A percentile compares a stretch with the other conserved stretches of the same genome.
phyloP scores from a whole-genome alignment of 2,797 vertebrate species.

The Lepilemur ruficaudatus region DNA sequence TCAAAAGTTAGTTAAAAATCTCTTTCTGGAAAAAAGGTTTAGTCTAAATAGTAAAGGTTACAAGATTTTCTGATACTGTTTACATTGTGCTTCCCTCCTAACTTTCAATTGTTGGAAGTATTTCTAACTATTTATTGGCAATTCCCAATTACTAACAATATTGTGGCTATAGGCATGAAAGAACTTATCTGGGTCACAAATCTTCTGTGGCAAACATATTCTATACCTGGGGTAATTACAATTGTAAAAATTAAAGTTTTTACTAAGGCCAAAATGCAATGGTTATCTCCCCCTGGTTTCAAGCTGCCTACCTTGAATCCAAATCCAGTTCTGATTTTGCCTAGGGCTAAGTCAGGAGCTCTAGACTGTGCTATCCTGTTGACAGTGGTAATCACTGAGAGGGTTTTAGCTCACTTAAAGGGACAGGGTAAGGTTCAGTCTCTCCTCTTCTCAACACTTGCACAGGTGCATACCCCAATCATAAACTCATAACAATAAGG shows the following conservation, averaged over 20 bases:
- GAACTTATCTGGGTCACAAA: background rate
- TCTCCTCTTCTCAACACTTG: background rate
- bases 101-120: conserved; percentile 16
- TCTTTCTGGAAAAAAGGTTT: background rate
- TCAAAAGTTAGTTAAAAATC: conserved; percentile 17
- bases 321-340: background rate
- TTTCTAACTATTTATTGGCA: conserved; percentile 14
- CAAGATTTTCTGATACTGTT: background rate
- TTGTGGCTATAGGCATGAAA: background rate
- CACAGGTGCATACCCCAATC: background rate
- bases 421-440: background rate
- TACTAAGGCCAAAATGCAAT: conserved; percentile 9
- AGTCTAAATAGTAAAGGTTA: conserved; percentile 31
- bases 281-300: background rate
- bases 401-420: background rate
- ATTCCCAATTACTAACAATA: background rate
- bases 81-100: background rate
- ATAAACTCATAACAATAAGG: background rate
- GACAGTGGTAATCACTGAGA: background rate
- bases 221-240: background rate
- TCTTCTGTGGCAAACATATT: conserved; percentile 44
- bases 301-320: background rate
- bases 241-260: conserved; percentile 1
- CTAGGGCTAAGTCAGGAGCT: background rate
- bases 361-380: background rate